Base-by-base conservation (phyloP, 1,140 invertebrate species). In the Rhynchophorus ferrugineus region DNA sequence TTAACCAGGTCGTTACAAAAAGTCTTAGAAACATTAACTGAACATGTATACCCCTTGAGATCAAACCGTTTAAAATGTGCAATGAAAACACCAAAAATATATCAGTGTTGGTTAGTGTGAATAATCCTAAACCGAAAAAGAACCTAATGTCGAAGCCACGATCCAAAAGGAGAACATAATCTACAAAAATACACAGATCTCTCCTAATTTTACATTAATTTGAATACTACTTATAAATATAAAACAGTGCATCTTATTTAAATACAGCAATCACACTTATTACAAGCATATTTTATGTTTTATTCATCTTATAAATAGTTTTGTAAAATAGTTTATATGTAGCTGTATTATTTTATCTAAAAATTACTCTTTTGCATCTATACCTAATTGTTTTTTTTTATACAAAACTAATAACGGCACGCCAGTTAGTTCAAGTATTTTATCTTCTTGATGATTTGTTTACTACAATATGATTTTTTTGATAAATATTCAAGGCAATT, bases 151-250 rank as follows among this genome's bases (percentile, higher is more conserved):
- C n/a, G n/a, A n/a, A n/a, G 2, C 8, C 18, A 41, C 21, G 18
- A 41, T 20, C 18, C 21, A 41, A 41, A 16, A 14, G 18, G n/a
- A 33, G 11, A 33, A n/a, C 13, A 34, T 34, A 34, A 46, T 19
- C 44, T 46, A 46, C 44, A 46, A 46, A 46, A 46, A 46, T 46
- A 46, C 44, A 46, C 44, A 33, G n/a, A 46, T 46, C 34, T 46
- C 13, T 46, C 36, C 44, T 46, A 46, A 46, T 34, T 46, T 46
- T 46, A 46, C 44, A 46, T 46, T 35, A 33, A 46, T 35, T 35
- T 46, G 8, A 46, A 43, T n/a, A 37, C 35, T 37, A 29, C 24
- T 41, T 44, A 17, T 41, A 18, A 39, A 39, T 41, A 19, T 41
- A 41, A 41, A 41, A 41, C 17, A 41, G 38, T 41, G 38, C 38